Base-by-base conservation (phyloP, 37 sponge, comb jelly and placozoan genomes). In the Oscarella lobularis region DNA sequence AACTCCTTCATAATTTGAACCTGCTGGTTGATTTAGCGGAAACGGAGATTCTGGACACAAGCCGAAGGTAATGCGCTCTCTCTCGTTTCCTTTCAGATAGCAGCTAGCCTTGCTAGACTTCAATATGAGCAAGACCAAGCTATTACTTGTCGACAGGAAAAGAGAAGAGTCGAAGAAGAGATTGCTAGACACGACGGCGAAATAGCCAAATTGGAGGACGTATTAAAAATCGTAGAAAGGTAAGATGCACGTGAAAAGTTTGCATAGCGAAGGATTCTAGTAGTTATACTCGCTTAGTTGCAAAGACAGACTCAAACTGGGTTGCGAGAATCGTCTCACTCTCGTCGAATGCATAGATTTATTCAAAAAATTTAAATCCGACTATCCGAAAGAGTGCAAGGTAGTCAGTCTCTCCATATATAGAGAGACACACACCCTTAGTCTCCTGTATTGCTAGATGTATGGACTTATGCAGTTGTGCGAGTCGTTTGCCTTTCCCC, bases 11-110 rank as follows among this genome's bases (percentile, higher is more conserved):
- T 77, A 98, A 98, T 76, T 74, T 98, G 6, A 65, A 81, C 38
- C 74, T 93, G 1, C 81, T 98, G 20, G 99, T 93, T n/a, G 89
- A 86, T 4, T 73, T 81, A 30, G 84, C 92, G 1, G 99, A 98
- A 67, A 66, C 78, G 1, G 89, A 88, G 1, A 84, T 95, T 5
- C 79, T 95, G 14, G 38, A 77, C 39, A 82, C 35, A 31, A 83
- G 88, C 39, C 85, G 84, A 40, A 77, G 75, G 84, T 83, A 33
- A 31, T 79, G 2, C 3, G 14, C 1, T 20, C 1, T n/a, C 1
- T 27, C 39, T 80, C 40, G 71, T 14, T 5, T 68, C 4, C 33
- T 68, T 68, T 68, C 71, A n/a, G 71, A n/a, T 68, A 34, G 60
- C 60, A 27, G n/a, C 14, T 6, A 70, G 65, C 65, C 54, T 74